These are phyloP conservation scores for Turdus rufiventris DNA, from an alignment of 2,113 vertebrate species.

Conservation along the genomic window DNA sequence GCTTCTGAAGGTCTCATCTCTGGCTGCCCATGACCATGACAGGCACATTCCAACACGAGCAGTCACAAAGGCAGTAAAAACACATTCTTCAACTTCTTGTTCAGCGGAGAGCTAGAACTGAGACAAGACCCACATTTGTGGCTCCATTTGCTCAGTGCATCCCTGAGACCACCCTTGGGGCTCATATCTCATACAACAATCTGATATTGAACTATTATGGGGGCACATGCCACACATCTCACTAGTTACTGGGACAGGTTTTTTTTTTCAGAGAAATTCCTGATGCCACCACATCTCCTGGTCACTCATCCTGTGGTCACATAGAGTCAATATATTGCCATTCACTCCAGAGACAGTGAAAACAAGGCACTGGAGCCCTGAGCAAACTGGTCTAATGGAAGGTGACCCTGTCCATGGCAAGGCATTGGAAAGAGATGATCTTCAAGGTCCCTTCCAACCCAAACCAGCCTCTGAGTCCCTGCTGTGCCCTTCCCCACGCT, in stretches of 20 bases:
- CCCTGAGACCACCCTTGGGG: neutral
- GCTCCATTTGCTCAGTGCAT: rapidly evolving
- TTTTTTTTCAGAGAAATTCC: neutral
- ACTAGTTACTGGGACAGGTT: rapidly evolving
- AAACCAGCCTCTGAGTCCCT: neutral
- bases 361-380: neutral
- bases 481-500: rapidly evolving
- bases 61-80: rapidly evolving
- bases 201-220: neutral
- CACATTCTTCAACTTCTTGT: neutral
- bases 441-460: neutral
- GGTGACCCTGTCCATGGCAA: neutral
- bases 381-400: neutral
- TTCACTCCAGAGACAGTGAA: neutral
- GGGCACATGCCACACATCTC: rapidly evolving
- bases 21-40: rapidly evolving
- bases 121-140: neutral
- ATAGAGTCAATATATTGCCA: neutral
- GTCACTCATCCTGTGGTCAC: rapidly evolving
- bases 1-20: neutral
- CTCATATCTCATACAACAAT: neutral
- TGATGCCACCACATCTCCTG: neutral
- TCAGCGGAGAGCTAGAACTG: neutral
- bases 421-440: rapidly evolving
- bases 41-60: rapidly evolving